Conservation (phyloP, 1,140 invertebrate species). For the Caenorhabditis briggsae region DNA sequence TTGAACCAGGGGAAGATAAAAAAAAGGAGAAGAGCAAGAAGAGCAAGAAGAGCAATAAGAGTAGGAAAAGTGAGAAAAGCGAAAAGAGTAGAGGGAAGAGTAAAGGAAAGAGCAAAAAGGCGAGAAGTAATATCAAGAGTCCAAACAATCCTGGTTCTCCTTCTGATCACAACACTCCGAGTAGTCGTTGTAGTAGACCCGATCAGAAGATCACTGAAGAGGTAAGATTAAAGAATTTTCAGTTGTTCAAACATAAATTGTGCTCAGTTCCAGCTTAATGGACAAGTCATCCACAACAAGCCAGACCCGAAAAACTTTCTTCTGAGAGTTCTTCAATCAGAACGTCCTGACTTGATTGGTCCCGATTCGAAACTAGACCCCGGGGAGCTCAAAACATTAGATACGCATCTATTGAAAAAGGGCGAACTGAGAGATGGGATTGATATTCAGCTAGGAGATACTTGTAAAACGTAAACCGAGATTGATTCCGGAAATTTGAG, state of each 20-base stretch:
- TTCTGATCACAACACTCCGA: neutral
- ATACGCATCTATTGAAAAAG: neutral
- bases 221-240: neutral
- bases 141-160: neutral
- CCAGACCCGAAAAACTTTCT: neutral
- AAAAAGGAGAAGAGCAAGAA: neutral
- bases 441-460: neutral
- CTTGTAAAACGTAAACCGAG: neutral
- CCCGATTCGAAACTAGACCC: neutral
- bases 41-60: neutral
- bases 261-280: neutral
- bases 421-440: neutral
- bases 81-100: neutral
- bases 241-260: neutral
- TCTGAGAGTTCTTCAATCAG: neutral
- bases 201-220: neutral
- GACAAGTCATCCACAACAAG: slow-evolving; percentile 16
- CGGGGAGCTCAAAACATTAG: neutral
- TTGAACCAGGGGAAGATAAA: neutral
- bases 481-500: neutral
- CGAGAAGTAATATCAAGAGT: neutral
- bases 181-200: neutral
- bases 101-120: slow-evolving; percentile 2
- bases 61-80: slow-evolving; percentile 3
- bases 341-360: slow-evolving; percentile 8